Evolutionary conservation across 1,140 invertebrate genomes (phyloP), one percentile per base, ranked within the genome.

Genomic region (Drosophila rhopaloa): DNA sequence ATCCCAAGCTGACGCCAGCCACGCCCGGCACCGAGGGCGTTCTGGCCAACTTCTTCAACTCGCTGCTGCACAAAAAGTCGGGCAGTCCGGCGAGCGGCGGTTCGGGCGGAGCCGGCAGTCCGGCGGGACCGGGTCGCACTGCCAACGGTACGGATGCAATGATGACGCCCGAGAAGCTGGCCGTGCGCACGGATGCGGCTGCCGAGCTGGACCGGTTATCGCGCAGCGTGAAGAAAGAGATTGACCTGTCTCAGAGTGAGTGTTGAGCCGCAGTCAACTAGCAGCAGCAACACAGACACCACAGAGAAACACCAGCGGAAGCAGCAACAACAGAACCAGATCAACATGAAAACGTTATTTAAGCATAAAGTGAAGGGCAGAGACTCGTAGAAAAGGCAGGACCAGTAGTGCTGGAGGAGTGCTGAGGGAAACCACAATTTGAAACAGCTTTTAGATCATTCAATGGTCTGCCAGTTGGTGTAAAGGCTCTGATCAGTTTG

Each of bases 41-140:
- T 43, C 93, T 99, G 70, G 98, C 98, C 7, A 99, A 98, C 93
- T 99, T 99, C 94, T 99, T 99, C 94, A 99, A 99, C 94, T 99
- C 98, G 72, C 93, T 99, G 81, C 94, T 99, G 77, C 97, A 96
- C 93, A 99, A 99, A 94, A 98, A 98, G 93, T 95, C 96, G n/a
- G 96, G 95, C 93, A 98, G 93, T 95, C 96, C 29, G 95, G 95
- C 93, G 38, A 63, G 92, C 88, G 83, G 75, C 3, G 66, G 79
- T 38, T 67, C 83, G 2, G 51, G 66, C 0, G 72, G 67, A 3
- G 50, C 83, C 7, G 63, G 71, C n/a, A 70, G 51, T 93, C 93
- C 84, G 2, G 65, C 76, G 78, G 76, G 81, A 41, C 62, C 91
- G 32, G 90, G 86, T 13, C 81, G 91, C 5, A 61, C 83, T 0